Base-by-base conservation (phyloP, 2,113 vertebrate genomes). In the Heterochromis multidens region DNA sequence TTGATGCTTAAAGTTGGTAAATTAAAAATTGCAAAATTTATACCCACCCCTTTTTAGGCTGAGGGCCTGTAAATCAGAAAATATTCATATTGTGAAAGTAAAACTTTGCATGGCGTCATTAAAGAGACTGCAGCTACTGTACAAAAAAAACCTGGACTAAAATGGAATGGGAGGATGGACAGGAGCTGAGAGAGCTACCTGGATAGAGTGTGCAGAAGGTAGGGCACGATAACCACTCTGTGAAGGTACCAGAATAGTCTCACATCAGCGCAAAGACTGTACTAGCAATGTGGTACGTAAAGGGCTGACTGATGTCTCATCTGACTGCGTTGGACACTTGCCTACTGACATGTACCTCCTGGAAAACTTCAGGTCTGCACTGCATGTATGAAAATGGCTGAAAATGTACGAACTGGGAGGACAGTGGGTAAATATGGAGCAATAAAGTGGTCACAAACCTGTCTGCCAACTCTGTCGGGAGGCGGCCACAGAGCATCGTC, bases 401-500 rank as follows among this genome's bases (percentile, higher is more conserved):
- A 70, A 70, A 40, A 14, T 46, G 14, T 9, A 29, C 25, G 11
- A 78, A 33, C 16, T 40, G 27, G n/a, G 46, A n/a, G 65, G 7
- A 23, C n/a, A 8, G 12, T 0, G 2, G 40, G 9, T 40, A 11
- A 43, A 14, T 7, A 3, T 3, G 13, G 4, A 13, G 31, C 11
- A 63, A 23, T 29, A 52, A 70, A n/a, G 43, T 21, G n/a, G 1
- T 65, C 59, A 95, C 96, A 72, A 16, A 99, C 99, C 97, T 99
- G 99, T 79, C 98, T 96, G 62, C 99, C 99, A 3, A 99, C 99
- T 93, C 99, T 95, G 91, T 99, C 99, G 0, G 99, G 99, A 17
- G 99, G 98, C 0, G 99, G 99, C 99, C 99, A 99, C 23, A 99
- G 87, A 0, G 99, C 98, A 82, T 99, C 99, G 0, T 99, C 99